These are phyloP conservation scores for Nysson spinosus DNA, from an alignment of 2,888 invertebrate species.

Conservation along the genomic window DNA sequence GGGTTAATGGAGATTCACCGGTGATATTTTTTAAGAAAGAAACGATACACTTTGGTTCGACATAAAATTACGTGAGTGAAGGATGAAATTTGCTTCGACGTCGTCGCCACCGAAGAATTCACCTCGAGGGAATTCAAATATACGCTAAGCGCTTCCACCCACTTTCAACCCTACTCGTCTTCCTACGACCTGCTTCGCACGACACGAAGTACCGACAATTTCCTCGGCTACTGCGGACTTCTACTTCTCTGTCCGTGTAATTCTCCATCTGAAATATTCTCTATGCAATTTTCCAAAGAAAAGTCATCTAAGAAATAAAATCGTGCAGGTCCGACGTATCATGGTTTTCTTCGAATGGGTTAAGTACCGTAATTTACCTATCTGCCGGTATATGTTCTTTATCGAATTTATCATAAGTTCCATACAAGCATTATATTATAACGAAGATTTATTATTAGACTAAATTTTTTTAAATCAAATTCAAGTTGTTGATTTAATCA, in stretches of 20 bases:
- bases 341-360: not conserved
- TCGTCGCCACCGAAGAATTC: slow-evolving; percentile 55
- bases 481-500: too few species aligned
- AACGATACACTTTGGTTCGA: too few species aligned
- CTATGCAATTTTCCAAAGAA: slow-evolving; percentile 12
- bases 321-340: not conserved
- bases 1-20: too few species aligned
- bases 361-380: too few species aligned
- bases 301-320: slow-evolving; percentile 7
- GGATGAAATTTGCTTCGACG: slow-evolving; percentile 55
- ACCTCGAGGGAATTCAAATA: slow-evolving; percentile 64
- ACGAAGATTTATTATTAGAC: too few species aligned
- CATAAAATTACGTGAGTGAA: not conserved
- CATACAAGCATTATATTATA: too few species aligned
- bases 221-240: slow-evolving; percentile 17
- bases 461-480: too few species aligned
- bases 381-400: too few species aligned
- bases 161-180: slow-evolving; percentile 6
- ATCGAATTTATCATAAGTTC: too few species aligned
- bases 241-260: slow-evolving; percentile 16
- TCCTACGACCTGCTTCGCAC: slow-evolving; percentile 13
- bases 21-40: too few species aligned
- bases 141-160: slow-evolving; percentile 50
- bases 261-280: slow-evolving; percentile 17
- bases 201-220: slow-evolving; percentile 41